Evolutionary conservation across 1,140 invertebrate species (phyloP), one percentile per base, ranked within the genome.

Genomic region (Trissolcus basalis): DNA sequence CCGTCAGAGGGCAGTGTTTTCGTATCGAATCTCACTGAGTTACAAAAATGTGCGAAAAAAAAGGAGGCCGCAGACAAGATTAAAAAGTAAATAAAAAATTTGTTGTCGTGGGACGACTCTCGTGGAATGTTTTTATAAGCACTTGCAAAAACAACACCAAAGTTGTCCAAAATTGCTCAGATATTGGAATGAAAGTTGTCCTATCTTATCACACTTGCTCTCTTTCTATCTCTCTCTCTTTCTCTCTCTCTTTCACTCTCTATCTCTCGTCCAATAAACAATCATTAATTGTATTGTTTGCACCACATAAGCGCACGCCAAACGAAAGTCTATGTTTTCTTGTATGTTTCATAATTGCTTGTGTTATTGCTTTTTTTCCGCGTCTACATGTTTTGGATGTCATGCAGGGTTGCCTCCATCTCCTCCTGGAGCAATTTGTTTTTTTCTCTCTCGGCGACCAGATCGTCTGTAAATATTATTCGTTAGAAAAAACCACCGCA

Each of bases 331-430:
- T 61, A 50, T 74, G 45, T 65, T 45, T 61, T 61, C 47, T 74
- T 59, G 43, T 54, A 60, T 39, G n/a, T 10, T 16, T 43, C 35
- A 27, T 35, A 56, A 45, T 35, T 70, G 50, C 53, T 55, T 56
- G 44, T 59, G 59, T 72, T 72, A 72, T 72, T 72, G 59, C 59
- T 63, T 58, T 58, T 27, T 27, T 27, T 72, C 69, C 68, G 55
- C 48, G 54, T 92, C 94, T 96, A 98, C 96, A 98, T 98, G 90
- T 98, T 98, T 91, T 98, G 97, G 90, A 99, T 97, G 91, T 99
- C 97, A 92, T 98, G 96, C 90, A 99, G 94, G 84, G 97, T 99
- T 84, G 95, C 94, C 90, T 99, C 98, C 95, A 99, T 98, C 90
- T 99, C 98, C 88, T 97, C 96, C 89, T 97, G 94, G 82, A 99